Evolutionary conservation across 2,797 vertebrate species (phyloP).

Genomic region (Merluccius polli): DNA sequence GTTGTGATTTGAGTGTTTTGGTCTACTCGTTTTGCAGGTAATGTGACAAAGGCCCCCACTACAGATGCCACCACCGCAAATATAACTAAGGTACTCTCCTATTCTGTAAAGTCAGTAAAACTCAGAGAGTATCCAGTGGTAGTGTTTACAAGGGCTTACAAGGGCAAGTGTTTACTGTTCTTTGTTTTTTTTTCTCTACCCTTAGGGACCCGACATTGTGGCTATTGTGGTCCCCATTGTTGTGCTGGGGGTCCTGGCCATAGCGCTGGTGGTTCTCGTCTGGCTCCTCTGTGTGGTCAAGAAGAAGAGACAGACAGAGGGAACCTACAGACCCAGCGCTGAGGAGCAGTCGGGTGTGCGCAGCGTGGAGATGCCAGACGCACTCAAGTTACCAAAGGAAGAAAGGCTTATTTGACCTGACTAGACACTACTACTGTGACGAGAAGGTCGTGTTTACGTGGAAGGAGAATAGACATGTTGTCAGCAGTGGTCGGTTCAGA

Average conservation of each 20-base stretch:
- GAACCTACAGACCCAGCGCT: conserved; percentile 84
- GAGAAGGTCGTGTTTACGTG: not conserved
- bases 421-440: not conserved
- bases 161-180: too few species aligned
- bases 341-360: conserved; percentile 82
- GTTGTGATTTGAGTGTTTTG: conserved; percentile 4
- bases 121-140: not conserved
- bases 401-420: conserved; percentile 85
- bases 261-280: conserved; percentile 58
- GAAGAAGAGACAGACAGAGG: conserved; percentile 89
- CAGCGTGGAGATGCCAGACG: conserved; percentile 67
- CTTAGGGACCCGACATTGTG: conserved; percentile 61
- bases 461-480: too few species aligned
- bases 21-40: conserved; percentile 50
- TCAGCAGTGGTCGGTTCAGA: not conserved
- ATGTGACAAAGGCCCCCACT: not conserved
- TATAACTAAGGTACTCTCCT: not conserved
- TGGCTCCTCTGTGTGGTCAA: conserved; percentile 78
- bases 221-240: conserved; percentile 82
- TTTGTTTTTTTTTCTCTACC: not conserved
- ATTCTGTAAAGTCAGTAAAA: conserved; percentile 1
- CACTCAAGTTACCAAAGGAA: conserved; percentile 86
- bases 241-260: conserved; percentile 66
- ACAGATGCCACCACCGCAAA: not conserved
- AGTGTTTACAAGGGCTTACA: too few species aligned